These are phyloP conservation scores for Pygmarrhopalites habei DNA, from an alignment of 1,140 invertebrate genomes.

Conservation along the genomic window DNA sequence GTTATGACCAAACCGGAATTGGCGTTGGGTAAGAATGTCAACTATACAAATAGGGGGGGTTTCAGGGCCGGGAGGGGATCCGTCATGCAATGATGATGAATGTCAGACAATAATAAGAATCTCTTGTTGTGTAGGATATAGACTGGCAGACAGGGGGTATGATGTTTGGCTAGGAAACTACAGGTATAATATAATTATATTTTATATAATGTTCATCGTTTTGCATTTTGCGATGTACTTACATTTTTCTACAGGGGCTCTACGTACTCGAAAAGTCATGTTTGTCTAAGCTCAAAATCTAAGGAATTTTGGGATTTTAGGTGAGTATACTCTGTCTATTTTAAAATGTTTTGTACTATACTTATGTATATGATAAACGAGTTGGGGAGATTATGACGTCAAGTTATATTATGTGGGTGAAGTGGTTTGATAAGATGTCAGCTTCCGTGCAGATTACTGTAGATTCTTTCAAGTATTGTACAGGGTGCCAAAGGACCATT, in stretches of 20 bases:
- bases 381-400: neutral
- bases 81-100: neutral
- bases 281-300: conserved; percentile 34
- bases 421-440: too few species aligned
- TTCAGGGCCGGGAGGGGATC: neutral
- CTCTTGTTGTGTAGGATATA: conserved; percentile 47
- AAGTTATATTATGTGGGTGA: too few species aligned
- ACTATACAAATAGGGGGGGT: neutral
- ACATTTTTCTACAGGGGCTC: too few species aligned
- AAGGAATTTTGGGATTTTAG: conserved; percentile 42
- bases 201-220: too few species aligned
- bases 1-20: conserved; percentile 45
- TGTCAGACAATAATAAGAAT: neutral
- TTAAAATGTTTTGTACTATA: too few species aligned
- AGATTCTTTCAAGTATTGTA: too few species aligned
- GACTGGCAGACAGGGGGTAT: conserved; percentile 57
- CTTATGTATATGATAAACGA: too few species aligned
- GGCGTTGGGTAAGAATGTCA: conserved; percentile 40
- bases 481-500: too few species aligned
- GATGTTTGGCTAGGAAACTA: conserved; percentile 62
- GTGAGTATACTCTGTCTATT: too few species aligned
- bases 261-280: conserved; percentile 46
- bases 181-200: conserved; percentile 38
- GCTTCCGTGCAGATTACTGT: too few species aligned
- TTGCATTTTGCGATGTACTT: too few species aligned